Conservation (phyloP, 2,797 vertebrate species). For the Tapera naevia region DNA sequence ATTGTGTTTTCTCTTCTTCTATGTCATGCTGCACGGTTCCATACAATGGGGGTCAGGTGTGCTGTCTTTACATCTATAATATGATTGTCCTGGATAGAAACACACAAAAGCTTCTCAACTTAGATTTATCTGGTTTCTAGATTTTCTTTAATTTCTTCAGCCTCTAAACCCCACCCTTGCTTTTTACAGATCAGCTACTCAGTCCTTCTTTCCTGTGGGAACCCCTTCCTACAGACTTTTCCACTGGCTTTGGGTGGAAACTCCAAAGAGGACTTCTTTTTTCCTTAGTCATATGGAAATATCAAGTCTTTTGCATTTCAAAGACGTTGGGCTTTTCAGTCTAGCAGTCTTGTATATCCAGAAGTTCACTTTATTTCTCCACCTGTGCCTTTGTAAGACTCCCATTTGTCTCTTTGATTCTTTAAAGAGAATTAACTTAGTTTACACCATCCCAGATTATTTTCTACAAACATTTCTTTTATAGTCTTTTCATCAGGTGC, state of each 20-base stretch:
- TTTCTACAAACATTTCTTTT: not conserved
- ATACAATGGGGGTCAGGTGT: not conserved
- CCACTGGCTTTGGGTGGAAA: not conserved
- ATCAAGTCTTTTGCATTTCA: not conserved
- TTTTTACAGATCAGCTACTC: not conserved
- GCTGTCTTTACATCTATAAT: not conserved
- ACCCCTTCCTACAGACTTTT: not conserved
- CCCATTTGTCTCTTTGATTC: not conserved
- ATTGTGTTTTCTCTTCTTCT: not conserved
- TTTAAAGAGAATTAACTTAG: not conserved
- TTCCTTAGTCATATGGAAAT: not conserved
- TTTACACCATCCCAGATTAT: not conserved
- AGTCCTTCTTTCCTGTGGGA: not conserved
- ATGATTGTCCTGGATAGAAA: not conserved
- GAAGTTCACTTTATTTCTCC: not conserved
- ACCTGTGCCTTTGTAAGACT: not conserved
- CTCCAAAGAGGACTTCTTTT: not conserved
- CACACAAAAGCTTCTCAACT: not conserved
- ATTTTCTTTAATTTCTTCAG: not conserved
- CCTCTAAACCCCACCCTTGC: not conserved
- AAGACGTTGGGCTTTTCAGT: not conserved
- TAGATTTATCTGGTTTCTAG: not conserved
- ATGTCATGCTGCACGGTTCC: rapidly evolving
- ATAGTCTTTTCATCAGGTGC: not conserved
- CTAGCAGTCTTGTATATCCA: not conserved